A percentile compares a stretch with the other conserved stretches of the same genome.
Evolutionary conservation across 2,797 vertebrate genomes (phyloP).

Genomic region (Lateolabrax maculatus): DNA sequence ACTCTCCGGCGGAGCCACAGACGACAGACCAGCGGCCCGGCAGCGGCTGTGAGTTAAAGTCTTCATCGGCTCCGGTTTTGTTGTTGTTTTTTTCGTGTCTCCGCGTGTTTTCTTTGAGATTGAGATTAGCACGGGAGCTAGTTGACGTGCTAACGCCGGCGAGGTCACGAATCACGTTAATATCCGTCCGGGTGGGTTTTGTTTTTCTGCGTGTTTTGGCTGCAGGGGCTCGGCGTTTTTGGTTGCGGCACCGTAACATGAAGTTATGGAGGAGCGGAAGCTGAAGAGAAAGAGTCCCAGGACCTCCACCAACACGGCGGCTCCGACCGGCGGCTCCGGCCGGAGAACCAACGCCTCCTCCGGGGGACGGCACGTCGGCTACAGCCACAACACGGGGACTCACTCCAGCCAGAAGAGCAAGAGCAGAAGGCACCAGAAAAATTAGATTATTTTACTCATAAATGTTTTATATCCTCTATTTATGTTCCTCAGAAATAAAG

Average conservation of each 20-base stretch:
- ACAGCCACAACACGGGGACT: slow-evolving; percentile 85
- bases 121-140: slow-evolving; percentile 32
- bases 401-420: slow-evolving; percentile 90
- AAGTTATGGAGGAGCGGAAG: slow-evolving; percentile 93
- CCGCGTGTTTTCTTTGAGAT: not conserved
- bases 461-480: not conserved
- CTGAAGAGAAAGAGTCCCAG: slow-evolving; percentile 93
- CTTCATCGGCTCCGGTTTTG: not conserved
- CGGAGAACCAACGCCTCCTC: slow-evolving; percentile 87
- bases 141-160: slow-evolving; percentile 30
- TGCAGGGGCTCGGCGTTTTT: too few relatives aligned
- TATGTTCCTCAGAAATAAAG: not conserved
- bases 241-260: slow-evolving; percentile 65
- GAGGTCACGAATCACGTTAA: not conserved
- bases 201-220: not conserved
- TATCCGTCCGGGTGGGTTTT: not conserved
- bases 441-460: too few relatives aligned
- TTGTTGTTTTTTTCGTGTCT: not conserved
- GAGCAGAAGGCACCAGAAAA: slow-evolving; percentile 78
- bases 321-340: slow-evolving; percentile 78
- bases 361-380: slow-evolving; percentile 86
- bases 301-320: slow-evolving; percentile 86
- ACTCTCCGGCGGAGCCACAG: not conserved
- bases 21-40: rapidly evolving
- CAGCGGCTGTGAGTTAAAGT: not conserved